Conservation (phyloP, 2,113 vertebrate genomes). For the Baryphthengus martii region DNA sequence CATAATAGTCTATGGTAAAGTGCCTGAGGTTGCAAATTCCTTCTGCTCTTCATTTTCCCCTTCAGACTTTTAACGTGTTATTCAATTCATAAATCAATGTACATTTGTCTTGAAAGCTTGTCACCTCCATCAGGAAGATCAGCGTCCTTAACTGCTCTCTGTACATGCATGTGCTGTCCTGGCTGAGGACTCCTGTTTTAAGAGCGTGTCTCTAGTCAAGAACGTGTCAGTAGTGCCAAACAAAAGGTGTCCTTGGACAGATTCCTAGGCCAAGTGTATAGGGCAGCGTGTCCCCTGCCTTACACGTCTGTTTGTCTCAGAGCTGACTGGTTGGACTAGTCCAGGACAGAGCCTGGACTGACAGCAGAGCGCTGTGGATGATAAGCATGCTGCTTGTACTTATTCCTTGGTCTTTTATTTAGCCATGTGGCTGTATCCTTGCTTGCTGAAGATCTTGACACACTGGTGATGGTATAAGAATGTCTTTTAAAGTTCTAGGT, state of each 20-base stretch:
- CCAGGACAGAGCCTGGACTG: not conserved
- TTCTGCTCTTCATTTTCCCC: not conserved
- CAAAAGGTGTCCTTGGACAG: not conserved
- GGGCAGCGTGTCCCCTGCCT: not conserved
- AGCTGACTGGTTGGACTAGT: not conserved
- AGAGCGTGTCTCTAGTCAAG: not conserved
- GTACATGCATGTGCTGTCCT: not conserved
- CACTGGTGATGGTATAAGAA: not conserved
- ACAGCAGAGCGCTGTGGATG: fast-evolving
- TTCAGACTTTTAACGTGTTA: not conserved
- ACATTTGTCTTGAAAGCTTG: not conserved
- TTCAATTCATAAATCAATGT: fast-evolving
- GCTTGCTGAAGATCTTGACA: not conserved
- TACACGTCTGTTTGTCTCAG: not conserved
- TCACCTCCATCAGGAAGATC: not conserved
- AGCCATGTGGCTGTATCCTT: not conserved
- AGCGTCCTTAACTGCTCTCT: not conserved
- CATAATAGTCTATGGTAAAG: not conserved
- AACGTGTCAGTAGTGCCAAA: not conserved
- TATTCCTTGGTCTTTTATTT: not conserved
- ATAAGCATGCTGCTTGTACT: not conserved
- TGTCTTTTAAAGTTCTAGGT: not conserved
- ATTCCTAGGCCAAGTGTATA: not conserved
- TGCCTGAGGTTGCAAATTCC: not conserved
- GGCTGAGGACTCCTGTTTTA: not conserved